Evolutionary conservation across 2,888 invertebrate species (phyloP), one percentile per base, ranked within the genome.

Genomic region (Chloroclystis v-ata): DNA sequence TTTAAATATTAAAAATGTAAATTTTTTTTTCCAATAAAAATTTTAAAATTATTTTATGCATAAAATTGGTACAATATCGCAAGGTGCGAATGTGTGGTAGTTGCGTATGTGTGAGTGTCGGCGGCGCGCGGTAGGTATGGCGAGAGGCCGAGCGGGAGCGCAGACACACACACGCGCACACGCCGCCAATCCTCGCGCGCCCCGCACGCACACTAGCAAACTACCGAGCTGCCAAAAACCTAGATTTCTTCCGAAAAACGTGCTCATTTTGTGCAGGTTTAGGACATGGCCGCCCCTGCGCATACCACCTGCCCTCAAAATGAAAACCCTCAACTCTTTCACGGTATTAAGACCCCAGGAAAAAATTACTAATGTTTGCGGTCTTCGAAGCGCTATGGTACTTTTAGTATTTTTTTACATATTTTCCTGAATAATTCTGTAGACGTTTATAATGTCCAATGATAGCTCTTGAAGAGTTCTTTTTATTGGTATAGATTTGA

Each of bases 121-220:
- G 54, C 51, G 60, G 54, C 53, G 61, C 58, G 65, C 65, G 61
- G 69, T 57, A 57, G 60, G 63, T 58, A 60, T 52, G 62, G 67
- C 63, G 73, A 72, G 78, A 75, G 76, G 78, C 77, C 75, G 78
- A 72, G 75, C 75, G 75, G 78, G 77, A 72, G 77, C 75, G 76
- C 72, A 58, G 73, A 65, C 76, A 56, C 78, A 71, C 75, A 72
- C 73, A 63, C 49, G 51, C 67, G 64, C 70, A 65, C 69, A 61
- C 60, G 48, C 72, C 69, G 69, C 81, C 80, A 80, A 81, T 81
- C 72, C 72, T 71, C 72, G 78, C 74, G 71, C 74, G 69, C 65
- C 71, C 59, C 56, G 47, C 75, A 72, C 78, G 63, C 76, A 73
- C 73, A 75, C 75, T 55, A 57, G 56, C 65, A 52, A 61, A 41